These are phyloP conservation scores for Scaptomyza caliginosa DNA, from an alignment of 2,888 invertebrate genomes.

Conservation along the genomic window DNA sequence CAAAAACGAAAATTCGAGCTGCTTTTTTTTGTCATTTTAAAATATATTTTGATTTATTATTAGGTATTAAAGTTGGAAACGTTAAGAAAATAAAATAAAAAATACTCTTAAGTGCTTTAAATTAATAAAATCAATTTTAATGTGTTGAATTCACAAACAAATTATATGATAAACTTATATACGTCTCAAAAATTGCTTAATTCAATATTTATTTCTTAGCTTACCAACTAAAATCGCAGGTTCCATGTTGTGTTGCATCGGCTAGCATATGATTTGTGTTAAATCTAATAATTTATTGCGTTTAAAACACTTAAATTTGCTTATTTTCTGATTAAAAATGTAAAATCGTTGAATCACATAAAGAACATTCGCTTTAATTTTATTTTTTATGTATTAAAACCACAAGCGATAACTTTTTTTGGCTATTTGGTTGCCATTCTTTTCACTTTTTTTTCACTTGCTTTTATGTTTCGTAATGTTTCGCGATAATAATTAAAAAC, in stretches of 20 bases:
- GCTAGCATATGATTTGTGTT: constrained; percentile 3
- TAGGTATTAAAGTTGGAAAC: no score
- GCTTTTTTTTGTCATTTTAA: no score
- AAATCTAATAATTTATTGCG: constrained; percentile 52
- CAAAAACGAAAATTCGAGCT: no score
- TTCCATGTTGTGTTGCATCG: constrained; percentile 61
- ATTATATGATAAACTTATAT: no score
- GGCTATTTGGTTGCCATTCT: constrained; percentile 30
- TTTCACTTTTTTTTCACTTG: constrained; percentile 31
- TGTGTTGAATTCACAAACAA: no score
- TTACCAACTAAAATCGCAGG: constrained; percentile 76
- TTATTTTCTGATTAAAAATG: constrained; percentile 11
- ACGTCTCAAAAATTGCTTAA: no score
- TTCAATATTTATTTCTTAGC: constrained; percentile 3
- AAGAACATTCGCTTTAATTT: constrained; percentile 20
- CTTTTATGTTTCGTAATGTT: constrained; percentile 43
- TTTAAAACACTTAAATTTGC: constrained; percentile 18
- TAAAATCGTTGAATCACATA: constrained; percentile 58
- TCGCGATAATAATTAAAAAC: constrained; percentile 53
- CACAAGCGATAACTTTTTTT: constrained; percentile 27
- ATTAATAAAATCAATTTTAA: no score
- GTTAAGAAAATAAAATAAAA: no score
- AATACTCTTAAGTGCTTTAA: no score
- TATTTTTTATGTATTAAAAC: constrained; percentile 2
- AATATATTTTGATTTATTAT: no score